These are phyloP conservation scores for Drosophila limbata DNA, from an alignment of 2,888 invertebrate species.

Conservation along the genomic window DNA sequence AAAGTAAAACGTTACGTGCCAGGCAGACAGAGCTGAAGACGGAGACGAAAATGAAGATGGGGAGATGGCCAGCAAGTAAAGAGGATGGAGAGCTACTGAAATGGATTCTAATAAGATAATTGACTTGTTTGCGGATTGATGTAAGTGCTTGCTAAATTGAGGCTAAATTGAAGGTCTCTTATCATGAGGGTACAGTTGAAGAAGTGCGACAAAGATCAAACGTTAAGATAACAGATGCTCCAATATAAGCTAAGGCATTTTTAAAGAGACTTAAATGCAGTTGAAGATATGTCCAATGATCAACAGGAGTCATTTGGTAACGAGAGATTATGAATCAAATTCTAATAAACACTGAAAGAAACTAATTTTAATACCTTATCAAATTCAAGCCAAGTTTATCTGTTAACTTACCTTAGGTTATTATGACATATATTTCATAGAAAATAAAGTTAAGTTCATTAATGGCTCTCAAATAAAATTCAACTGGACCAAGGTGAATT, in stretches of 20 bases:
- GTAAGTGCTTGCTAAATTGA: slow-evolving; percentile 29
- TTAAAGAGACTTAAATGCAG: not conserved
- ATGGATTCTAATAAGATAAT: slow-evolving; percentile 74
- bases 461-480: too few relatives aligned
- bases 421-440: too few relatives aligned
- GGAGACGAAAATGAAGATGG: not conserved
- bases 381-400: not conserved
- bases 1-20: slow-evolving; percentile 78
- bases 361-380: not conserved
- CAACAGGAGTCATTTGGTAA: too few relatives aligned
- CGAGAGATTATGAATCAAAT: not conserved
- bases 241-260: not conserved
- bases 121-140: slow-evolving; percentile 60
- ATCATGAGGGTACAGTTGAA: not conserved
- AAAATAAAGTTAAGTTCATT: too few relatives aligned
- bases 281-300: not conserved
- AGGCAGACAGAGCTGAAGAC: slow-evolving; percentile 7
- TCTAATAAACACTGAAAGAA: not conserved
- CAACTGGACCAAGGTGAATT: too few relatives aligned
- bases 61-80: not conserved
- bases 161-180: not conserved
- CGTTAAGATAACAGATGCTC: not conserved
- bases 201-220: not conserved
- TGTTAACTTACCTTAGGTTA: too few relatives aligned
- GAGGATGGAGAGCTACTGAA: slow-evolving; percentile 15